Evolutionary conservation across 1,140 invertebrate species (phyloP), one percentile per base, ranked within the genome.

Genomic region (Ooceraea biroi): DNA sequence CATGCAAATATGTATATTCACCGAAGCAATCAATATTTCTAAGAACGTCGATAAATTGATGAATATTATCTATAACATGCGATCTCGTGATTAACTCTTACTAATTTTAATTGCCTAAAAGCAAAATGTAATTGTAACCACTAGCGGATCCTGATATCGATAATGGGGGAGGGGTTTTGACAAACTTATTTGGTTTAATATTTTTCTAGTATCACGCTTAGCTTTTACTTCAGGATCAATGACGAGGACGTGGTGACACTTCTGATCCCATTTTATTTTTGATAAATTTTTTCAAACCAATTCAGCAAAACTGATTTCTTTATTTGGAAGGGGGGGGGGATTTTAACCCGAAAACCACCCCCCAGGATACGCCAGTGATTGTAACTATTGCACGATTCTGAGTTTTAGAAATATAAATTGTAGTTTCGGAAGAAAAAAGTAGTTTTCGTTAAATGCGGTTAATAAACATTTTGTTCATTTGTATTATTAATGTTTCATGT

Each of bases 1-100:
- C 50, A 22, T 12, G 7, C 11, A 44, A 71, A 44, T 44, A 41
- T 44, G 44, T n/a, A 30, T 52, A 78, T 78, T 78, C 22, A 69
- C 17, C 36, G 36, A 78, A 69, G 7, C 2, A 30, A 19, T 5
- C 44, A 19, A 46, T 22, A 19, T 25, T 44, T 17, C 5, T 66
- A 50, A 57, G 10, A 22, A 36, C 10, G n/a, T 52, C 11, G 30
- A 22, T 14, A 65, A 76, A 61, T 63, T 4, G 11, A 44, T 8
- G 11, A 12, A 27, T 27, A 25, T 52, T 27, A n/a, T n/a, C n/a
- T n/a, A n/a, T n/a, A 50, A 50, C 19, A 17, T 17, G 11, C 22
- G 10, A 58, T 58, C 12, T n/a, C n/a, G n/a, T n/a, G n/a, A n/a
- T n/a, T n/a, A 27, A 25, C 22, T 58, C 25, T 57, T 19, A 36